Base-by-base conservation (phyloP, 1,140 invertebrate species). In the Nylanderia fulva region DNA sequence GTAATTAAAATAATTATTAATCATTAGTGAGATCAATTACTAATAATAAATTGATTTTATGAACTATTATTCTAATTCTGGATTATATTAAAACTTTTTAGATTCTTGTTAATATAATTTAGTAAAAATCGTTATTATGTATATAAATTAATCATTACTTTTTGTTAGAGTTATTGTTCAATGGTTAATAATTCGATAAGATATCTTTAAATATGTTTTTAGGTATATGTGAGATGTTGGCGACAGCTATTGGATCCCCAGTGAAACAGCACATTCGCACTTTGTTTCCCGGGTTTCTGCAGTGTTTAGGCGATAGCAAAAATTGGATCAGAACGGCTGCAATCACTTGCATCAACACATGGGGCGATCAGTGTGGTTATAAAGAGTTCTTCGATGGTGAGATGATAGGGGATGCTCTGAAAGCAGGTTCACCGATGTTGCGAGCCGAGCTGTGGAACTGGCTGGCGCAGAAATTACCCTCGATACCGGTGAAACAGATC, bases 311-410 rank as follows among this genome's bases (percentile, higher is more conserved):
- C 5, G 97, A 97, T 88, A 96, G 94, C 33, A 97, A 97, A 96
- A 96, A 96, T 39, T 97, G 97, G 95, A 97, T 99, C 48, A 96
- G 98, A 88, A 91, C 96, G 8, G 96, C 97, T 11, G 97, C 98
- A 0, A 95, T 98, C 8, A 96, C 96, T 11, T 98, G 98, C 88
- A 96, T 99, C 39, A 98, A 98, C 90, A 95, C 96, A 15, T 99
- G 97, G 96, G 96, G 97, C 33, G 97, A 97, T 64, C 96, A 98
- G 76, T 97, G 97, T 88, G 97, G 97, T 2, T 96, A 97, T 85
- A 96, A 96, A 75, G 97, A 98, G 89, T 97, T 99, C 86, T 97
- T 99, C 80, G 98, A 98, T 61, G 97, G 96, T 29, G 98, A 99
- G 95, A 98, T 99, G 94, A 96, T 99, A 83, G 96, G 96, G 54